These are phyloP conservation scores for Phrynocephalus vlangalii DNA, from an alignment of 2,797 vertebrate genomes.

Conservation along the genomic window DNA sequence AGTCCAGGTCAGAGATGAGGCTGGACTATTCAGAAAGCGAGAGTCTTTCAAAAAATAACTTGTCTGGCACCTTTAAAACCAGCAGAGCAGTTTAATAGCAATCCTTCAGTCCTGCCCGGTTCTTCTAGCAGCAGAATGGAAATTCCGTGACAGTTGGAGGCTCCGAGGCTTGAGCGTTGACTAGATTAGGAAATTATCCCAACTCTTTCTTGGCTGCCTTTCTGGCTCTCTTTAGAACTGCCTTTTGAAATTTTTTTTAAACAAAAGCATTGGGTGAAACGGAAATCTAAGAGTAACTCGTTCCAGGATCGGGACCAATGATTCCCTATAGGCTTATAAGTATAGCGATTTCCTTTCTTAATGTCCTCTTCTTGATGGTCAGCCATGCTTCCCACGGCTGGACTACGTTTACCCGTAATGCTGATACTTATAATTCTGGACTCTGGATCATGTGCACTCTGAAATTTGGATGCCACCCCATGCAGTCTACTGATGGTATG, in stretches of 20 bases:
- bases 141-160: conserved; percentile 25
- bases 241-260: too few species aligned
- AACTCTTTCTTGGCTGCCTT: background rate
- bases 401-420: background rate
- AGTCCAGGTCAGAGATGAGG: too few species aligned
- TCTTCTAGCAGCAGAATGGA: background rate
- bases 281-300: background rate
- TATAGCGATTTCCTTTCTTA: background rate
- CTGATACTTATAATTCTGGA: background rate
- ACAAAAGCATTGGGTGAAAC: background rate
- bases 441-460: conserved; percentile 17
- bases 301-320: background rate
- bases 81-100: background rate
- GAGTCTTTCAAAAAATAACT: too few species aligned
- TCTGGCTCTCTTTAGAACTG: background rate
- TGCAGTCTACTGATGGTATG: background rate
- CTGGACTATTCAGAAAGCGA: too few species aligned
- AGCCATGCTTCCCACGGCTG: background rate
- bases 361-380: background rate
- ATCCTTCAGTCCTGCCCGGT: background rate
- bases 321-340: background rate
- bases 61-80: background rate
- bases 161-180: too few species aligned
- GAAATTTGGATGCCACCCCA: background rate
- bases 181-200: background rate